Evolutionary conservation across 2,888 invertebrate genomes (phyloP).

Genomic region (Himalopsyche anomala): DNA sequence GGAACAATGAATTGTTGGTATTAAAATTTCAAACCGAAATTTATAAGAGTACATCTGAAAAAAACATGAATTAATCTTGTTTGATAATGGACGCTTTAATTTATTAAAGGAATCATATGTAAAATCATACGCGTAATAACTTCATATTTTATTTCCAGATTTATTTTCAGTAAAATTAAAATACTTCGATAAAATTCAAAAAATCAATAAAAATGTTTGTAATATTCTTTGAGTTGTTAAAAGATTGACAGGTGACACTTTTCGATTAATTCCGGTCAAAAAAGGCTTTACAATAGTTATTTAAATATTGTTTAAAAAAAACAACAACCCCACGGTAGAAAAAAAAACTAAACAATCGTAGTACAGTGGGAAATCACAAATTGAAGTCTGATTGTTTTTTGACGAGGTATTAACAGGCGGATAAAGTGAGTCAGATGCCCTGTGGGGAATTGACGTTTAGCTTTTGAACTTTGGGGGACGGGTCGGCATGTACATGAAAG

Average conservation of each 20-base stretch:
- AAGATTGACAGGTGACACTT: background rate
- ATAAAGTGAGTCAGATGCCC: constrained; percentile 69
- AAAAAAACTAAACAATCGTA: background rate
- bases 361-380: constrained; percentile 3
- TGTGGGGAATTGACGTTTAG: constrained; percentile 51
- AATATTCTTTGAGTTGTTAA: background rate
- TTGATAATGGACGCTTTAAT: no score
- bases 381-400: constrained; percentile 2
- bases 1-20: no score
- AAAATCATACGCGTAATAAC: no score
- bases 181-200: no score
- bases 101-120: no score
- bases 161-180: no score
- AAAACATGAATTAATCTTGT: no score
- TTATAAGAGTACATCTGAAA: no score
- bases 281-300: background rate
- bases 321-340: background rate
- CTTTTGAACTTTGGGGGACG: constrained; percentile 65
- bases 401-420: constrained; percentile 26
- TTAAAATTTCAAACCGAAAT: no score
- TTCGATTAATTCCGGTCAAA: constrained; percentile 7
- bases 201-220: no score
- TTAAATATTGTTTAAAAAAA: background rate
- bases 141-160: no score
- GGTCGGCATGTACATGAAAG: background rate